Conservation (phyloP, 2,888 invertebrate species). For the Actias luna region DNA sequence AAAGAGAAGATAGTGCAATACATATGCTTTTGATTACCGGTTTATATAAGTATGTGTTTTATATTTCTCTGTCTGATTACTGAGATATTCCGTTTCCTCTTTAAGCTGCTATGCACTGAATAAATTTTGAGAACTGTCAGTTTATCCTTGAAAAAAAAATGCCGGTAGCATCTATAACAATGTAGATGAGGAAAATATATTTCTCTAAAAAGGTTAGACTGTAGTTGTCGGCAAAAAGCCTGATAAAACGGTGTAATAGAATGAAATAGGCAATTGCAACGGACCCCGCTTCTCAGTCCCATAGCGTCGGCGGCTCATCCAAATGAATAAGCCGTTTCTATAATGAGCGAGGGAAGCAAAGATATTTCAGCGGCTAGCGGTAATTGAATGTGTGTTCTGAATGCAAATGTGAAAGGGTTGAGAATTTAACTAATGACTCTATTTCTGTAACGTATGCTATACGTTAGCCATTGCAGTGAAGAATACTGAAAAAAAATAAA, state of each 20-base stretch:
- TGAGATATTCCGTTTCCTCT: no score
- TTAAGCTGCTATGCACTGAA: no score
- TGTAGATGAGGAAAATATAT: no score
- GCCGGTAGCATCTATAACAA: no score
- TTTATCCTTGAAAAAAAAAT: no score
- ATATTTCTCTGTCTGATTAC: no score
- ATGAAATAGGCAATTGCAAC: not conserved
- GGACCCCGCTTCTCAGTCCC: not conserved
- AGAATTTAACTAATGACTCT: not conserved
- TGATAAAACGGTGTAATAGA: not conserved
- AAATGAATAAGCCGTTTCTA: slow-evolving; percentile 7
- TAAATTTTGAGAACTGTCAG: no score
- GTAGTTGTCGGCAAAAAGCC: not conserved
- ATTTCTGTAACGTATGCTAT: not conserved
- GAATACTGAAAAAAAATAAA: not conserved
- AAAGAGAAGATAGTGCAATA: no score
- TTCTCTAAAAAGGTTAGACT: no score
- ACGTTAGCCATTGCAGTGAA: not conserved
- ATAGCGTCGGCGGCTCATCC: not conserved
- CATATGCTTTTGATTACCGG: no score
- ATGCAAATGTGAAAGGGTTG: slow-evolving; percentile 1
- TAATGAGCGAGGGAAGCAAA: not conserved
- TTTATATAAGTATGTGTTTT: no score
- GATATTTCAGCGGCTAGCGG: not conserved
- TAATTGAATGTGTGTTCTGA: slow-evolving; percentile 3